phyloP scores from a whole-genome alignment of 1,140 invertebrate genomes.

The Eumaeus atala region DNA sequence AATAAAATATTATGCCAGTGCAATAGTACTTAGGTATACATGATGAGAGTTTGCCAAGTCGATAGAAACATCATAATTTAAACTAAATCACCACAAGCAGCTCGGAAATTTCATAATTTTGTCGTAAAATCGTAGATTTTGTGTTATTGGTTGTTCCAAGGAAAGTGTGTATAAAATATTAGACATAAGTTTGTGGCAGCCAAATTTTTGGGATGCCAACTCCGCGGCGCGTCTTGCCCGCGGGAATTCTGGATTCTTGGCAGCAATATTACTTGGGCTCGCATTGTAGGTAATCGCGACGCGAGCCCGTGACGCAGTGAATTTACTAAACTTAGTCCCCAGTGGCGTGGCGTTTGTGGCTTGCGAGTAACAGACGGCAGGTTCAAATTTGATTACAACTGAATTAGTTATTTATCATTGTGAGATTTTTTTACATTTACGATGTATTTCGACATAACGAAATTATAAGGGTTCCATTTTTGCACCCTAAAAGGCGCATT shows the following conservation, averaged over 20 bases:
- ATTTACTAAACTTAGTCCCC: background rate
- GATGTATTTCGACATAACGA: no score
- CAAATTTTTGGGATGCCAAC: constrained; percentile 3
- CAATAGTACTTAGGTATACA: no score
- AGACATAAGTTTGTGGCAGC: background rate
- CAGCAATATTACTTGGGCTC: background rate
- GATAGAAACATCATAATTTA: no score
- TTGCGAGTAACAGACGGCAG: no score
- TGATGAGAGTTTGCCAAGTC: no score
- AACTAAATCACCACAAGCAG: background rate
- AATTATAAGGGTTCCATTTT: no score
- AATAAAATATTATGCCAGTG: no score
- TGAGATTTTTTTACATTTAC: no score
- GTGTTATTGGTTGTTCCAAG: background rate
- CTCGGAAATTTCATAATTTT: background rate
- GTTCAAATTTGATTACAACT: no score
- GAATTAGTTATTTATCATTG: no score
- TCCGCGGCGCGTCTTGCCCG: background rate
- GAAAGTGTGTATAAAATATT: constrained; percentile 3
- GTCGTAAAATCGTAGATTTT: background rate
- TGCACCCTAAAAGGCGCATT: no score
- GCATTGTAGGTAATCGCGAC: background rate
- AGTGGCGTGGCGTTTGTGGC: no score
- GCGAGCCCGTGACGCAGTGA: background rate
- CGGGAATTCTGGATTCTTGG: constrained; percentile 9